phyloP scores from a whole-genome alignment of 2,888 invertebrate species.

The Cephus sareptanus region DNA sequence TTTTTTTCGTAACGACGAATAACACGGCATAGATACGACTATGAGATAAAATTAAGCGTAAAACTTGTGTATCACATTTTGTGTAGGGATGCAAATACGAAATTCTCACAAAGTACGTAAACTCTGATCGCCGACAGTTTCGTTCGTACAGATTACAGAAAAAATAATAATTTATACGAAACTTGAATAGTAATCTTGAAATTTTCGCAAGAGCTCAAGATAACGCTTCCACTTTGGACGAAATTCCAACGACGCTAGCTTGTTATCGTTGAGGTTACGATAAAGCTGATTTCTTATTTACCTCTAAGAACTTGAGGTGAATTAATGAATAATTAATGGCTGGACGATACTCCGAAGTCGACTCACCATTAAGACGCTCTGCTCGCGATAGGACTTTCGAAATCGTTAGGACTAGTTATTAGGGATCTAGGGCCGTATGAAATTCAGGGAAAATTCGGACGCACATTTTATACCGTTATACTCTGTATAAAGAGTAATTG shows the following conservation, averaged over 20 bases:
- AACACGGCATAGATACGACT: neutral
- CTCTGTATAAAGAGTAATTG: neutral
- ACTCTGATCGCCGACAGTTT: neutral
- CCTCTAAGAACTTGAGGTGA: neutral
- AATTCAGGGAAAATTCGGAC: neutral
- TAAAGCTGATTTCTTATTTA: neutral
- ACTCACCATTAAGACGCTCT: neutral
- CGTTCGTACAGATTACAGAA: neutral
- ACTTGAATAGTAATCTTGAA: neutral
- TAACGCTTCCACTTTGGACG: neutral
- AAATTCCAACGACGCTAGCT: neutral
- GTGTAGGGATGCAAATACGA: neutral
- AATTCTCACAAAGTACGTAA: neutral
- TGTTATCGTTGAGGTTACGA: neutral
- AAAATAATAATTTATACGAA: neutral
- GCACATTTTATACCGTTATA: neutral
- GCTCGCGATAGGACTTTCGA: neutral
- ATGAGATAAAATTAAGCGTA: neutral
- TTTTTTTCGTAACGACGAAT: conserved; percentile 12
- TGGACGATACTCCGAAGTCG: neutral
- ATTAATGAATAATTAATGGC: neutral
- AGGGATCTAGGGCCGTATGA: neutral
- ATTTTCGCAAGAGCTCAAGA: neutral
- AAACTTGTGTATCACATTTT: neutral
- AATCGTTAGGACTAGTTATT: neutral